phyloP scores from a whole-genome alignment of 2,888 invertebrate species.

The Tromatobia lineatoria region DNA sequence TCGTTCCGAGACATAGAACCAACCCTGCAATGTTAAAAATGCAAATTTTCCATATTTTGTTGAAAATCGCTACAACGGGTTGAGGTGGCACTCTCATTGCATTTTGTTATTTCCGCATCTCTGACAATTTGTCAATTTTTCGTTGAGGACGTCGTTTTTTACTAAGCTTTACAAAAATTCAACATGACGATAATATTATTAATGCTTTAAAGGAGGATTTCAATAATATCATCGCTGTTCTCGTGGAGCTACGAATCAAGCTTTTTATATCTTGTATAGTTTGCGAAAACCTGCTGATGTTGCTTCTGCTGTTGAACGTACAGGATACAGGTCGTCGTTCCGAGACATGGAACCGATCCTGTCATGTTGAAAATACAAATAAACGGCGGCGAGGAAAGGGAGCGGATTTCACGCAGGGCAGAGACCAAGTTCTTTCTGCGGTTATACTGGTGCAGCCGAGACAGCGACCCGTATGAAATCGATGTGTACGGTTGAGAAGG shows the following conservation, averaged over 20 bases:
- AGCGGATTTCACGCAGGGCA: slow-evolving; percentile 21
- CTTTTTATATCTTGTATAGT: slow-evolving; percentile 13
- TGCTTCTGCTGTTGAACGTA: not conserved
- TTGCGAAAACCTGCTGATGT: slow-evolving; percentile 11
- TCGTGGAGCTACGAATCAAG: no score
- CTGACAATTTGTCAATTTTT: no score
- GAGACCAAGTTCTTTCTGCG: slow-evolving; percentile 6
- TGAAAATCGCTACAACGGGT: no score
- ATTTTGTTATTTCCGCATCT: no score
- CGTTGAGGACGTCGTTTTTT: no score
- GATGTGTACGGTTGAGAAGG: slow-evolving; percentile 19
- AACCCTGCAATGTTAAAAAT: not conserved
- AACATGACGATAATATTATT: no score
- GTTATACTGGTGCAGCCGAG: slow-evolving; percentile 3
- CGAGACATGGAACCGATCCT: not conserved
- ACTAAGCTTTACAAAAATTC: no score
- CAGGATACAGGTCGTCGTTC: slow-evolving; percentile 8
- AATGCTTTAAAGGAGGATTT: no score
- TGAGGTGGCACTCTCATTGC: no score
- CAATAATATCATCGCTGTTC: no score
- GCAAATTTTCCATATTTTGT: no score
- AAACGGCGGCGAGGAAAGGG: slow-evolving; percentile 7
- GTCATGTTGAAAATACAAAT: not conserved
- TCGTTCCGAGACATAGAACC: not conserved
- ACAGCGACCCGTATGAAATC: slow-evolving; percentile 17